Evolutionary conservation across 2,888 invertebrate genomes (phyloP).

Genomic region (Habrosyne pyritoides): DNA sequence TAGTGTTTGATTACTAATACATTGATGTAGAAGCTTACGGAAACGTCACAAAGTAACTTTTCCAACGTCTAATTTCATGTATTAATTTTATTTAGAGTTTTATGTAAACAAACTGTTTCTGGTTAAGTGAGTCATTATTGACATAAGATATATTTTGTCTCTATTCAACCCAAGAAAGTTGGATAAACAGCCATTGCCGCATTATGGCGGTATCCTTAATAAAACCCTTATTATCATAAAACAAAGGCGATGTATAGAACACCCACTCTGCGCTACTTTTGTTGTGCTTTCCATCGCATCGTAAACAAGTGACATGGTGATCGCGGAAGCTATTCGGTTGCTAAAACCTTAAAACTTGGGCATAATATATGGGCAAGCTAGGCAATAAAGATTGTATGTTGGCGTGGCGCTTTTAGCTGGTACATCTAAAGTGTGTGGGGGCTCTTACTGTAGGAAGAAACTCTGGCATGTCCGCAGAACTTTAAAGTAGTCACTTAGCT

Average conservation of each 20-base stretch:
- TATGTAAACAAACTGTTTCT: too few species aligned
- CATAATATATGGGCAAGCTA: conserved; percentile 24
- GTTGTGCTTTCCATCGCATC: conserved; percentile 42
- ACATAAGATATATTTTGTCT: neutral
- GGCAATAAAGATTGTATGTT: conserved; percentile 21
- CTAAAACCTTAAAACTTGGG: conserved; percentile 33
- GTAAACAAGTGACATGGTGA: conserved; percentile 24
- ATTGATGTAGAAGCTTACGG: neutral
- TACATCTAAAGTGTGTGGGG: conserved; percentile 10
- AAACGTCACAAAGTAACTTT: too few species aligned
- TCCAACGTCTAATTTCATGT: too few species aligned
- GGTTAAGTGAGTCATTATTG: too few species aligned
- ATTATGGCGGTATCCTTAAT: conserved; percentile 54
- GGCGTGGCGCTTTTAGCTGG: conserved; percentile 8
- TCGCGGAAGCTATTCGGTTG: conserved; percentile 52
- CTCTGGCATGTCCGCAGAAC: neutral
- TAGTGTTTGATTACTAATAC: neutral
- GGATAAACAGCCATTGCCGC: conserved; percentile 15
- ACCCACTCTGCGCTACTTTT: conserved; percentile 61
- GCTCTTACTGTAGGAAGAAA: neutral
- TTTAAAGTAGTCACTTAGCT: too few species aligned
- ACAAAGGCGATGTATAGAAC: conserved; percentile 57
- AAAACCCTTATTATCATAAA: conserved; percentile 64
- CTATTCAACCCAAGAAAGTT: neutral
- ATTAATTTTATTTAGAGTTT: too few species aligned